Conservation (phyloP, 2,113 vertebrate species). For the Cricetomys ansorgei region DNA sequence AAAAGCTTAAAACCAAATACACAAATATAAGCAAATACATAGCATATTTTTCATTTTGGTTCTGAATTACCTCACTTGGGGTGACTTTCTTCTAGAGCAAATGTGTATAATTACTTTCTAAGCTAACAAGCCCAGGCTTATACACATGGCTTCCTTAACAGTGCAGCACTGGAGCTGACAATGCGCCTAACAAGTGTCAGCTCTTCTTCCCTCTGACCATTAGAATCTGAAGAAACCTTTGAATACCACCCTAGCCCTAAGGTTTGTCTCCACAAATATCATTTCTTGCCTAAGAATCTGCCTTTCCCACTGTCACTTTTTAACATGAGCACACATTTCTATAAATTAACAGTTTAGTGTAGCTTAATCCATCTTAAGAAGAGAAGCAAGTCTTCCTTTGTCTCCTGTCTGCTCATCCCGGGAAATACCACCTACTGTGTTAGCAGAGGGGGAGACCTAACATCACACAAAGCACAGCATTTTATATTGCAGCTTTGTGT, state of each 20-base stretch:
- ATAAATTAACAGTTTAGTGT: background rate
- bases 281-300: background rate
- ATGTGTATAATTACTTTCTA: background rate
- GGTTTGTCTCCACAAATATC: background rate
- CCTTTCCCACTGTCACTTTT: slow-evolving; percentile 5
- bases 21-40: background rate
- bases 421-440: background rate
- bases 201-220: background rate
- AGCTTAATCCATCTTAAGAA: background rate
- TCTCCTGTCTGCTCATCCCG: background rate
- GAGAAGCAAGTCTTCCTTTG: background rate
- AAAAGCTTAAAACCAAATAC: background rate
- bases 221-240: background rate
- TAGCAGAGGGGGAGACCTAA: background rate
- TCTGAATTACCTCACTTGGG: background rate
- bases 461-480: background rate
- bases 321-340: background rate
- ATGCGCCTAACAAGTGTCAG: background rate
- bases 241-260: background rate
- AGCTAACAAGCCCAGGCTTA: background rate
- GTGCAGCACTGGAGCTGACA: background rate
- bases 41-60: background rate
- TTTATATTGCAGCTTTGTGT: slow-evolving; percentile 5
- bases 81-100: background rate
- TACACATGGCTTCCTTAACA: background rate